phyloP scores from a whole-genome alignment of 2,888 invertebrate species.

The Cryptophagus acutangulus region DNA sequence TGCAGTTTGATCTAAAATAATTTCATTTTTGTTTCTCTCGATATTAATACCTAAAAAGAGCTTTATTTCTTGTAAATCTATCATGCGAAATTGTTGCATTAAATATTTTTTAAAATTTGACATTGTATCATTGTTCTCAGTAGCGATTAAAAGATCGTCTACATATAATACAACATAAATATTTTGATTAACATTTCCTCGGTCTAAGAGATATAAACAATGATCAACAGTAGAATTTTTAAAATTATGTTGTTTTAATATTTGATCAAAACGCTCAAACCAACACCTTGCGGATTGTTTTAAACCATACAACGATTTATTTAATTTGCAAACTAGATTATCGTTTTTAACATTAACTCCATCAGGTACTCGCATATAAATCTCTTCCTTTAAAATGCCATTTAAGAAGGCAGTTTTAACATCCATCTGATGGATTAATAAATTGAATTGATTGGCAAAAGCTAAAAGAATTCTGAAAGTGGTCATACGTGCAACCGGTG shows the following conservation, averaged over 20 bases:
- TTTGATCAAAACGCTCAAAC: slow-evolving; percentile 16
- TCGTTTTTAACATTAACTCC: neutral
- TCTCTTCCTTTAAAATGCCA: slow-evolving; percentile 14
- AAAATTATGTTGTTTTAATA: slow-evolving; percentile 13
- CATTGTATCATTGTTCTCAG: slow-evolving; percentile 14
- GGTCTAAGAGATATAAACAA: slow-evolving; percentile 21
- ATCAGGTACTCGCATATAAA: slow-evolving; percentile 11
- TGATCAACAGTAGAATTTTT: slow-evolving; percentile 12
- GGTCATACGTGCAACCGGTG: slow-evolving; percentile 11
- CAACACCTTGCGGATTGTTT: slow-evolving; percentile 16
- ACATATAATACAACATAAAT: slow-evolving; percentile 24
- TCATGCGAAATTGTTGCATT: slow-evolving; percentile 8
- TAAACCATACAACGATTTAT: slow-evolving; percentile 15
- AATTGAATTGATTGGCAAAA: slow-evolving; percentile 17
- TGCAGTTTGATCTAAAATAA: slow-evolving; percentile 5
- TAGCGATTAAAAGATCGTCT: slow-evolving; percentile 20
- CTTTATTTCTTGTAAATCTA: slow-evolving; percentile 2
- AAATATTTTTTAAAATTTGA: slow-evolving; percentile 23
- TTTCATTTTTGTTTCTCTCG: slow-evolving; percentile 15
- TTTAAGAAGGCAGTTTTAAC: slow-evolving; percentile 15
- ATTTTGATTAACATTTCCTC: slow-evolving; percentile 15
- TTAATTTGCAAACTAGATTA: slow-evolving; percentile 11
- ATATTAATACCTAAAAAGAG: slow-evolving; percentile 11
- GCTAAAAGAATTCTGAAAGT: slow-evolving; percentile 10
- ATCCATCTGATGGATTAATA: slow-evolving; percentile 17